Conservation (phyloP, 2,888 invertebrate genomes). For the Erebia ligea region DNA sequence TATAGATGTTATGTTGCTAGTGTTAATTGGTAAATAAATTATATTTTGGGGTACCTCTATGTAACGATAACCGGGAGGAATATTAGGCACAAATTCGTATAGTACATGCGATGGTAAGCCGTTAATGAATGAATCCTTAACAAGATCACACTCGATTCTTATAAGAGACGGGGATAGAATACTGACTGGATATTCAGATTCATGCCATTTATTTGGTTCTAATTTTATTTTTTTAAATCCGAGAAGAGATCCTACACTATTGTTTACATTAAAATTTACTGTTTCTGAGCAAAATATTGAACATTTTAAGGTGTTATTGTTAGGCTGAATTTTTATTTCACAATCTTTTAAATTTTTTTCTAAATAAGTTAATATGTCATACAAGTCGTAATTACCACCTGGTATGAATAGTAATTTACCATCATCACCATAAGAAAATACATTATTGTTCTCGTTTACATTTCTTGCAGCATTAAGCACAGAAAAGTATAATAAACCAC, state of each 20-base stretch:
- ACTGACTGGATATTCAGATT: background rate
- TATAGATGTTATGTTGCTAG: background rate
- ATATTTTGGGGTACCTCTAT: background rate
- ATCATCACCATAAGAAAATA: background rate
- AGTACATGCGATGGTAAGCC: slow-evolving; percentile 6
- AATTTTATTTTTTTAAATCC: background rate
- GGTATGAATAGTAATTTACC: background rate
- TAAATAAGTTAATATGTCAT: background rate
- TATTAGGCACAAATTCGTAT: slow-evolving; percentile 1
- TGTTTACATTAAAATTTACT: background rate
- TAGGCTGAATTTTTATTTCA: background rate
- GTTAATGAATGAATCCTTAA: slow-evolving; percentile 3
- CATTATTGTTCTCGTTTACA: background rate
- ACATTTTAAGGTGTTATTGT: background rate
- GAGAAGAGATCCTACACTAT: background rate
- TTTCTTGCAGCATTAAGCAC: background rate
- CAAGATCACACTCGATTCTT: slow-evolving; percentile 11
- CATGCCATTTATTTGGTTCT: slow-evolving; percentile 1
- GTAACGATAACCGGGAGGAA: background rate
- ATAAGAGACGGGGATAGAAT: background rate
- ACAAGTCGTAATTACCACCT: background rate
- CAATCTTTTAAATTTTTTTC: background rate
- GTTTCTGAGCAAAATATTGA: background rate
- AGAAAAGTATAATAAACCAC: background rate
- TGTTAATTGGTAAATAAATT: background rate